A percentile compares a stretch with the other conserved stretches of the same genome.
Evolutionary conservation across 2,113 vertebrate species (phyloP).

Genomic region (Cisticola juncidis): DNA sequence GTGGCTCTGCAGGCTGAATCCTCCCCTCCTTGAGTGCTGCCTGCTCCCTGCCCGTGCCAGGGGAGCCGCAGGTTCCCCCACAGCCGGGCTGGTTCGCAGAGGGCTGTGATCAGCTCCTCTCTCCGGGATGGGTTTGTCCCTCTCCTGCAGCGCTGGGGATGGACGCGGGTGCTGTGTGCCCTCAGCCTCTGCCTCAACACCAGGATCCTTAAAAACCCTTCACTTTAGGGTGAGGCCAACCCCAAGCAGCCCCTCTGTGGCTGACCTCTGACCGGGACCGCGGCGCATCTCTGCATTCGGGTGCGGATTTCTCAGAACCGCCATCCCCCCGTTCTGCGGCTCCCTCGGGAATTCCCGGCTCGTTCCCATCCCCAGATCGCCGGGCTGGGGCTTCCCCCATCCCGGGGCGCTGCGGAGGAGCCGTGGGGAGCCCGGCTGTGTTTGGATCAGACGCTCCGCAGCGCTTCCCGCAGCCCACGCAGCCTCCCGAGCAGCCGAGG

Average conservation of each 20-base stretch:
- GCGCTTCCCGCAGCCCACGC: constrained; percentile 31
- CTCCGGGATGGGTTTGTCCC: not conserved
- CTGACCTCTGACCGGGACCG: rapidly evolving
- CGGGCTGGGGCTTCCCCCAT: not conserved
- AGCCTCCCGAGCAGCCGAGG: not conserved
- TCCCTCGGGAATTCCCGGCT: rapidly evolving
- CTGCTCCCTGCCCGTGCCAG: rapidly evolving
- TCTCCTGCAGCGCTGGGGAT: not conserved
- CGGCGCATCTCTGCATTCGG: rapidly evolving
- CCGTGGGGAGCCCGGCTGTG: not conserved
- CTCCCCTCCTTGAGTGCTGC: rapidly evolving
- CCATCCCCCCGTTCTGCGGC: not conserved
- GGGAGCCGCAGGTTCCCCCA: too few relatives aligned
- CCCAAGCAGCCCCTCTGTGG: rapidly evolving
- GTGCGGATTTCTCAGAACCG: rapidly evolving
- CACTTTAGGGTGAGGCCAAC: rapidly evolving
- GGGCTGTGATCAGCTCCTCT: rapidly evolving
- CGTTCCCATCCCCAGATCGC: rapidly evolving
- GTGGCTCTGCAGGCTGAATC: not conserved
- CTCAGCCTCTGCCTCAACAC: not conserved
- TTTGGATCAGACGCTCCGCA: not conserved
- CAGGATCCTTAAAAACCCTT: rapidly evolving
- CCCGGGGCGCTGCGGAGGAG: rapidly evolving
- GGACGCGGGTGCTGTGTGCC: rapidly evolving
- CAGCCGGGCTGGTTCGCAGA: not conserved